A percentile compares a stretch with the other conserved stretches of the same genome.
Evolutionary conservation across 2,113 vertebrate species (phyloP).

Genomic region (Aegithalos caudatus): DNA sequence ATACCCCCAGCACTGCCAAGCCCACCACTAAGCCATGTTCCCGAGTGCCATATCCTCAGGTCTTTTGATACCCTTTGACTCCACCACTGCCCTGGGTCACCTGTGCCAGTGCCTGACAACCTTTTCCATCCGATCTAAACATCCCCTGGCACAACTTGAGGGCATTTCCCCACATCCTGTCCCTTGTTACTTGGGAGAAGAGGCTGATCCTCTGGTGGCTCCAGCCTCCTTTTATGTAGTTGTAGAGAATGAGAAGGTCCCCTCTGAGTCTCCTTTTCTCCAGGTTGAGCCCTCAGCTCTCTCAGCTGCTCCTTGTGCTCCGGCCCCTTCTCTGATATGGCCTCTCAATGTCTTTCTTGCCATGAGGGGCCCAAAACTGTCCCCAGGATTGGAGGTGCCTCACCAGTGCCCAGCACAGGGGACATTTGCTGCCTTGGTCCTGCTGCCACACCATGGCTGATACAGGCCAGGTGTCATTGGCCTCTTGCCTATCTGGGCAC

Average conservation of each 20-base stretch:
- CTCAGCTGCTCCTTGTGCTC: neutral
- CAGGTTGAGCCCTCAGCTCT: neutral
- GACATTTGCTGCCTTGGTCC: neutral
- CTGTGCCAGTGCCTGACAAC: neutral
- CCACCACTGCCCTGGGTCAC: neutral
- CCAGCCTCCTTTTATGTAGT: neutral
- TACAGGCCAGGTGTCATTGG: neutral
- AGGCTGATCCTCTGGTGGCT: neutral
- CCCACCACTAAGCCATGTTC: neutral
- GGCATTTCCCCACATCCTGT: neutral
- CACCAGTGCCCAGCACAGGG: neutral
- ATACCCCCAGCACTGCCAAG: neutral
- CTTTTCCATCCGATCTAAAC: neutral
- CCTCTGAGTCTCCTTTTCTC: neutral
- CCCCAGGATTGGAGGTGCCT: neutral
- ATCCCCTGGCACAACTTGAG: neutral
- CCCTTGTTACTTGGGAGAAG: neutral
- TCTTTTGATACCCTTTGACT: neutral
- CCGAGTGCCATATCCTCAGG: neutral
- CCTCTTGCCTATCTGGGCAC: neutral
- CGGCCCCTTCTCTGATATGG: fast-evolving
- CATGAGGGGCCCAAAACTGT: neutral
- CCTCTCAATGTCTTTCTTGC: neutral
- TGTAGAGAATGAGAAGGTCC: neutral
- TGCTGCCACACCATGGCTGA: neutral